phyloP scores from a whole-genome alignment of 2,797 vertebrate species.

The Dendrocincla fuliginosa region DNA sequence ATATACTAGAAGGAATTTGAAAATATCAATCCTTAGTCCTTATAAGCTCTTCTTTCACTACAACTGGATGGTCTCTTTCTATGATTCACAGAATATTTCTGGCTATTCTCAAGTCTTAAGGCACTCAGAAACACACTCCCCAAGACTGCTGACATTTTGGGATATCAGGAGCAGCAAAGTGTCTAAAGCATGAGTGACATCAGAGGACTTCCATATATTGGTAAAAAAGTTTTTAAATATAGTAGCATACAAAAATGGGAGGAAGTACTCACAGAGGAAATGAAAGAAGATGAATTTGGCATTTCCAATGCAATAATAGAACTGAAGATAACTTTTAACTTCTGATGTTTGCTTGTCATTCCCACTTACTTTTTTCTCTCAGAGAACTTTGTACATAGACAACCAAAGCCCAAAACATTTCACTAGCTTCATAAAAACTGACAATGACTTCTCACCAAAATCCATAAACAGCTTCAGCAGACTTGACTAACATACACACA shows the following conservation, averaged over 20 bases:
- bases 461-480: neutral
- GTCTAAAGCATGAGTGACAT: neutral
- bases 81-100: neutral
- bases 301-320: neutral
- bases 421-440: neutral
- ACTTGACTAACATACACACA: neutral
- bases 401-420: neutral
- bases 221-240: neutral
- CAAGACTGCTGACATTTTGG: neutral
- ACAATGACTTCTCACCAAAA: neutral
- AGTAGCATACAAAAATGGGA: neutral
- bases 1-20: neutral
- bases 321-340: neutral
- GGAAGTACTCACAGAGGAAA: conserved; percentile 21
- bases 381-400: neutral
- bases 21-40: neutral
- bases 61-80: neutral
- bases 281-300: neutral
- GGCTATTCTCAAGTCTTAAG: neutral
- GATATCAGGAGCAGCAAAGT: neutral
- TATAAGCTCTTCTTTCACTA: neutral
- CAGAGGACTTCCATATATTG: neutral
- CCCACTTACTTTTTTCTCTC: neutral
- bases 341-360: neutral
- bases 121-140: neutral